Percentiles rank a stretch among this genome's conserved stretches.
Evolutionary conservation across 2,888 invertebrate genomes (phyloP).

Genomic region (Chaetogeoica ovagalla): DNA sequence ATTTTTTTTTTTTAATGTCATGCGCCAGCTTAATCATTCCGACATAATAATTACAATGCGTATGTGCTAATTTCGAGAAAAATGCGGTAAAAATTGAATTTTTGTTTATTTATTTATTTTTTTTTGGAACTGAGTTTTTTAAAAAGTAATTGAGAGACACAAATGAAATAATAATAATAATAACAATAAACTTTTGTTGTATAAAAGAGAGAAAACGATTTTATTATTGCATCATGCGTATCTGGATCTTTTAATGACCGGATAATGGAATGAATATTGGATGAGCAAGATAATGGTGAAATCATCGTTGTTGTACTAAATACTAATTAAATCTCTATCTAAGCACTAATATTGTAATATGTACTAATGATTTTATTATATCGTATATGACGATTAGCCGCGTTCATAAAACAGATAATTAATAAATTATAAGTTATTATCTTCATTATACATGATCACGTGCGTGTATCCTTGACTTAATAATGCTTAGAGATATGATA

Average conservation of each 20-base stretch:
- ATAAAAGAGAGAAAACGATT: background rate
- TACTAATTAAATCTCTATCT: conserved; percentile 26
- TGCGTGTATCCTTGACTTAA: no score
- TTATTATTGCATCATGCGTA: conserved; percentile 1
- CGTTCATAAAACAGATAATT: background rate
- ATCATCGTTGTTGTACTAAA: conserved; percentile 14
- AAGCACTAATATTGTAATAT: background rate
- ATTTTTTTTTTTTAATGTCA: conserved; percentile 8
- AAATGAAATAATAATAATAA: conserved; percentile 26
- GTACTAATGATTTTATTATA: conserved; percentile 17
- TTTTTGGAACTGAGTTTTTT: background rate
- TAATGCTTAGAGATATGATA: no score
- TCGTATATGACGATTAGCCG: background rate
- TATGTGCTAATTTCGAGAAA: background rate
- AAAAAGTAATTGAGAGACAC: conserved; percentile 27
- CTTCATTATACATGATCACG: background rate
- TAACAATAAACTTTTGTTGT: background rate
- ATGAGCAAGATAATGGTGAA: conserved; percentile 23
- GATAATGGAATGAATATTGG: conserved; percentile 11
- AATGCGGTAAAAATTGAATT: conserved; percentile 1
- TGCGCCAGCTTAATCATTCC: background rate
- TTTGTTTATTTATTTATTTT: background rate
- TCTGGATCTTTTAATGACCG: background rate
- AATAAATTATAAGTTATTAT: background rate
- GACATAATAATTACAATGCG: background rate